Evolutionary conservation across 2,797 vertebrate species (phyloP).

Genomic region (Myioborus miniatus): DNA sequence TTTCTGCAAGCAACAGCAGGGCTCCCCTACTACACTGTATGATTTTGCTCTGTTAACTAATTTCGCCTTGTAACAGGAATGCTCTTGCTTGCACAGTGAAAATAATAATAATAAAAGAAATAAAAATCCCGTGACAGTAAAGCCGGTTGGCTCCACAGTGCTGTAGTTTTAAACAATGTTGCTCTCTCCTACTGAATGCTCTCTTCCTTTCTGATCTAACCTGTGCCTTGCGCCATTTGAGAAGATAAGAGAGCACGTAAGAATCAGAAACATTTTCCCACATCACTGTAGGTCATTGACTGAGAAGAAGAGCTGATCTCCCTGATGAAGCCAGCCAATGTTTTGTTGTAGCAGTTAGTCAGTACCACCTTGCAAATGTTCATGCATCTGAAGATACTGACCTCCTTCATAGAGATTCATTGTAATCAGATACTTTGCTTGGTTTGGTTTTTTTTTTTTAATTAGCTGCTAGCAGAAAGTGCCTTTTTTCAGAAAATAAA

Average conservation of each 20-base stretch:
- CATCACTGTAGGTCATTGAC: background rate
- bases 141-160: background rate
- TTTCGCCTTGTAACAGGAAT: background rate
- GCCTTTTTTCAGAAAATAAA: background rate
- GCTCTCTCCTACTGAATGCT: background rate
- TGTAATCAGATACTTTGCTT: background rate
- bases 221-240: background rate
- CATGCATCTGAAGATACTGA: background rate
- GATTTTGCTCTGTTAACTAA: slow-evolving; percentile 10
- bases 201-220: background rate
- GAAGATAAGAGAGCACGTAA: background rate
- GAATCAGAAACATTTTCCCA: background rate
- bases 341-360: background rate
- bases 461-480: background rate
- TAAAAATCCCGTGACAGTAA: background rate
- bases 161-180: background rate
- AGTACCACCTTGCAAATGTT: background rate
- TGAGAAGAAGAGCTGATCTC: background rate
- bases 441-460: background rate
- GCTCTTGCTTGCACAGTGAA: background rate
- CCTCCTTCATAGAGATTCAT: background rate
- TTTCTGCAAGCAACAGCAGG: slow-evolving; percentile 45
- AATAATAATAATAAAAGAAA: background rate
- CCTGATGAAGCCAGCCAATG: background rate
- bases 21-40: background rate